Conservation (phyloP, 2,113 vertebrate species). For the Rhinoderma darwinii region DNA sequence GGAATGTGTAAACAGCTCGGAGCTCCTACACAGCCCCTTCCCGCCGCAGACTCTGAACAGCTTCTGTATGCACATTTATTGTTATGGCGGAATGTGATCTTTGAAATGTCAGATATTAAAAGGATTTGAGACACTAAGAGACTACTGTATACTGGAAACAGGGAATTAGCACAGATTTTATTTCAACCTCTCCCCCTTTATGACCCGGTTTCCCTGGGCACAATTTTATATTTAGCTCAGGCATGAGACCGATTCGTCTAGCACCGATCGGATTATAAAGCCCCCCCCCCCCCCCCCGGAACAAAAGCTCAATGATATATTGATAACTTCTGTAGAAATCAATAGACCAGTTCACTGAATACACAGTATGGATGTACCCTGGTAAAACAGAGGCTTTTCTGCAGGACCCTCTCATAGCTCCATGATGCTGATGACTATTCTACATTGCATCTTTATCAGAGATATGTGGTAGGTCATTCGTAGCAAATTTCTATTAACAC, state of each 20-base stretch:
- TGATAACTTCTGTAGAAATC: not conserved
- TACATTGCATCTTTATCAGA: not conserved
- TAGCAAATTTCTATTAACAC: too few relatives aligned
- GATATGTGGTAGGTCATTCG: not conserved
- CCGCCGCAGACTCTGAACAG: slow-evolving; percentile 12
- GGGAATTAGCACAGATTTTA: slow-evolving; percentile 25
- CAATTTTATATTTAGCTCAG: slow-evolving; percentile 26
- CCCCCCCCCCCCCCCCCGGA: slow-evolving; percentile 14
- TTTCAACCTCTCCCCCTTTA: not conserved
- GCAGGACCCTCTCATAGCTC: too few relatives aligned
- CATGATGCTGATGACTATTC: not conserved
- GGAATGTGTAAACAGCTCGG: slow-evolving; percentile 18
- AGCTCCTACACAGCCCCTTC: slow-evolving; percentile 17
- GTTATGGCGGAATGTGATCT: slow-evolving; percentile 54
- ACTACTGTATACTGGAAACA: slow-evolving; percentile 47
- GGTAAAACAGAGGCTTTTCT: not conserved
- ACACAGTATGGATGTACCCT: not conserved
- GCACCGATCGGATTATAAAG: not conserved
- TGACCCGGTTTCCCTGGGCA: not conserved
- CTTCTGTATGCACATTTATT: slow-evolving; percentile 51
- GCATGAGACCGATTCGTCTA: not conserved
- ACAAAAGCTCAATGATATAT: slow-evolving; percentile 26
- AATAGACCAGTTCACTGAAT: not conserved
- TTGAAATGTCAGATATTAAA: slow-evolving; percentile 52
- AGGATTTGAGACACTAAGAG: slow-evolving; percentile 30